A percentile compares a stretch with the other conserved stretches of the same genome.
Evolutionary conservation across 2,888 invertebrate genomes (phyloP).

Genomic region (Scaptomyza polygonia): DNA sequence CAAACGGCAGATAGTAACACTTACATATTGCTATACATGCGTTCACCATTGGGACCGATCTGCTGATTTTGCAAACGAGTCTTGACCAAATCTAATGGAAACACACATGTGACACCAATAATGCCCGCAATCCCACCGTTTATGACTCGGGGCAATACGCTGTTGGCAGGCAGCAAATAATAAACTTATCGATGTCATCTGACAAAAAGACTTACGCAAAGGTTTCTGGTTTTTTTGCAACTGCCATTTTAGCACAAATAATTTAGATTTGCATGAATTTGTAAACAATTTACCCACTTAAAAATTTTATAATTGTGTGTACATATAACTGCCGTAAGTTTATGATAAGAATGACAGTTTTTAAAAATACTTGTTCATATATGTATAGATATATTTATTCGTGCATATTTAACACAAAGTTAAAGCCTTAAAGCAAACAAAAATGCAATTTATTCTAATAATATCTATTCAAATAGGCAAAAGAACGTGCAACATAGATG

Average conservation of each 20-base stretch:
- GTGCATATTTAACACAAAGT: conserved; percentile 25
- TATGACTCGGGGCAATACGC: conserved; percentile 89
- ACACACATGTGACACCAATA: conserved; percentile 98
- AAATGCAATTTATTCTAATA: conserved; percentile 60
- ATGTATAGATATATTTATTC: conserved; percentile 11
- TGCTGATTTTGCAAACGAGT: conserved; percentile 98
- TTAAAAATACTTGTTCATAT: neutral
- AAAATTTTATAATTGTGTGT: conserved; percentile 12
- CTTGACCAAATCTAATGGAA: conserved; percentile 98
- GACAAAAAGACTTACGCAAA: conserved; percentile 27
- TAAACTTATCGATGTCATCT: neutral
- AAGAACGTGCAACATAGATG: conserved; percentile 22
- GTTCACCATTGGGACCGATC: conserved; percentile 93
- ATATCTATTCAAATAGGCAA: conserved; percentile 21
- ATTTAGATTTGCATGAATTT: neutral
- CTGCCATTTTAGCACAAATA: conserved; percentile 1
- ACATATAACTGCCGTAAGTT: conserved; percentile 1
- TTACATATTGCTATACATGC: conserved; percentile 97
- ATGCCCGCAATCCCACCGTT: conserved; percentile 99
- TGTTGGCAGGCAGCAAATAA: conserved; percentile 93
- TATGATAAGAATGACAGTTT: neutral
- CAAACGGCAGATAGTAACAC: conserved; percentile 71
- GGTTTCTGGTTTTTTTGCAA: neutral
- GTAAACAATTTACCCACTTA: neutral
- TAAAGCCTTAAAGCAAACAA: conserved; percentile 47